Conservation (phyloP, 2,113 vertebrate genomes). For the Clinocottus analis region DNA sequence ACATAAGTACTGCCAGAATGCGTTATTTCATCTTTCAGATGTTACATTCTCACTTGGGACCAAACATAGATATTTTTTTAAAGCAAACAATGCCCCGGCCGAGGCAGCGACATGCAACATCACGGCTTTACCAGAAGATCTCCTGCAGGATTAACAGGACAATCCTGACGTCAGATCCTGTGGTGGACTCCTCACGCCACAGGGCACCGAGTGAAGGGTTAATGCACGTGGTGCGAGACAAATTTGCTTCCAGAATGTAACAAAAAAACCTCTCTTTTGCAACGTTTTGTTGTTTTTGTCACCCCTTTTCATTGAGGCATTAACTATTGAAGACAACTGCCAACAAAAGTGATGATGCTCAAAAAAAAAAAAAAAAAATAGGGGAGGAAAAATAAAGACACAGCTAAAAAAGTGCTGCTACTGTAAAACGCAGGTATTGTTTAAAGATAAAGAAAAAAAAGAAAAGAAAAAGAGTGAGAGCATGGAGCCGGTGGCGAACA, state of each 20-base stretch:
- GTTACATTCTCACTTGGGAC: background rate
- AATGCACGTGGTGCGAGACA: constrained; percentile 13
- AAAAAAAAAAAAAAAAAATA: constrained; percentile 44
- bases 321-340: constrained; percentile 79
- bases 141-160: background rate
- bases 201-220: constrained; percentile 22
- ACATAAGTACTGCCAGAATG: background rate
- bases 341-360: constrained; percentile 78
- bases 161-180: background rate
- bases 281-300: constrained; percentile 61
- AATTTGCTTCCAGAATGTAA: constrained; percentile 25
- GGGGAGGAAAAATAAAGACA: constrained; percentile 66
- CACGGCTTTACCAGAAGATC: background rate
- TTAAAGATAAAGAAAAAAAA: constrained; percentile 74
- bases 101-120: background rate
- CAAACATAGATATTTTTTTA: background rate
- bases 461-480: constrained; percentile 59
- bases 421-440: constrained; percentile 83
- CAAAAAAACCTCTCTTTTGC: constrained; percentile 52
- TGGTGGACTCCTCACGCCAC: background rate
- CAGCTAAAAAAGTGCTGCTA: constrained; percentile 77
- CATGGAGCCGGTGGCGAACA: constrained; percentile 67
- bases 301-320: constrained; percentile 73
- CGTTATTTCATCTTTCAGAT: background rate
- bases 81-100: background rate